phyloP scores from a whole-genome alignment of 64 coral and sea anemone species.

The Orbicella faveolata region DNA sequence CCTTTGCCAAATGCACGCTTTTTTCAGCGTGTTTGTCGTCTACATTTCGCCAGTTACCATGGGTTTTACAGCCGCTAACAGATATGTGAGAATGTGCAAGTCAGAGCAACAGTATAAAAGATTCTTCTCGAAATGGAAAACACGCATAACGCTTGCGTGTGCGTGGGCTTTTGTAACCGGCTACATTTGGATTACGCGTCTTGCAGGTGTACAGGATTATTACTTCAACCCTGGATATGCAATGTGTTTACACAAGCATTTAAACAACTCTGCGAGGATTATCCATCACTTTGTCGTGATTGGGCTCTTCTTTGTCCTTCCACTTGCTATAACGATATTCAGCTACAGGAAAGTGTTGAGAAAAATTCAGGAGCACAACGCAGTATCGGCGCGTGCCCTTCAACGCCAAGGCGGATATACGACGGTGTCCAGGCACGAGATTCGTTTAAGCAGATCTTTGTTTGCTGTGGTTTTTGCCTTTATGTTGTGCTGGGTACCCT shows the following conservation, averaged over 20 bases:
- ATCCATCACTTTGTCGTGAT: not conserved
- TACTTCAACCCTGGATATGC: not conserved
- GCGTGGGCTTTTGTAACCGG: not conserved
- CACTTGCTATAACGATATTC: constrained; percentile 7
- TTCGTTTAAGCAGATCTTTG: constrained; percentile 1
- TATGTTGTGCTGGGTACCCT: constrained; percentile 5
- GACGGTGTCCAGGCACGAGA: not conserved
- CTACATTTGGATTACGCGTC: not conserved
- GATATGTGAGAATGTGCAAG: too few species aligned
- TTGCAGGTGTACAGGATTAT: not conserved
- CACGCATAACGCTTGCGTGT: not conserved
- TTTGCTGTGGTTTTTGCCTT: not conserved
- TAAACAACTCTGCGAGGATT: not conserved
- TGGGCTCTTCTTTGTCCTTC: not conserved
- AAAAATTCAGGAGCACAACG: constrained; percentile 17
- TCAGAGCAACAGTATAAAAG: too few species aligned
- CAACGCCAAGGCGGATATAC: not conserved
- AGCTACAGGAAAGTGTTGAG: not conserved
- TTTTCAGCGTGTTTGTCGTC: not conserved
- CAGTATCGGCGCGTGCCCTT: not conserved
- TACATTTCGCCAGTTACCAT: not conserved
- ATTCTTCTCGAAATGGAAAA: not conserved
- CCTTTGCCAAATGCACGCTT: not conserved
- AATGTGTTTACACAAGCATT: not conserved
- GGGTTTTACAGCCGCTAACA: too few species aligned